Evolutionary conservation across 2,888 invertebrate species (phyloP), one percentile per base, ranked within the genome.

Genomic region (Rutpela maculata): DNA sequence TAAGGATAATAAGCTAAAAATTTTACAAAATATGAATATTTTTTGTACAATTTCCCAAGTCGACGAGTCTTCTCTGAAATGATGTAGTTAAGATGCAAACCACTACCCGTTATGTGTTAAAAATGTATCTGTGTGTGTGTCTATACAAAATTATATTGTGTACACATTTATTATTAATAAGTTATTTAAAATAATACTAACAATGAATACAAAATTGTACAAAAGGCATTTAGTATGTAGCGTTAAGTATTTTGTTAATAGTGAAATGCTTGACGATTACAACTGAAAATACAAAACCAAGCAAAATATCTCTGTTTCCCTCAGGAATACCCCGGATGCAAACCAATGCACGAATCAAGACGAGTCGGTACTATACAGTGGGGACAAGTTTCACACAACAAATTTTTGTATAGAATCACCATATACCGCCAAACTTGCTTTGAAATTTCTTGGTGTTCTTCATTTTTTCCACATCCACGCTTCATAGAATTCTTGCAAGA

Each of bases 41-140:
- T 73, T 62, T 74, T 75, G 69, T 75, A 74, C 71, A 55, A 72
- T 73, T 74, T 75, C 68, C 67, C 77, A 71, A 56, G 43, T 72
- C 65, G 78, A 67, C 50, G 31, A 73, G n/a, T n/a, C 74, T 78
- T 77, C 77, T 76, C 72, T 82, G 78, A 81, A 81, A 81, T 68
- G 57, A 82, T 80, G 81, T 82, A 82, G 81, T 80, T 80, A 82
- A 83, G 81, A 81, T 78, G 84, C 85, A 85, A 86, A 85, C 86
- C 85, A 85, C 86, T 86, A 86, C 85, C 86, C 81, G 80, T 82
- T 80, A 82, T 78, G 82, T 84, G 81, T 84, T 80, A 81, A 81
- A 56, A 35, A 55, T 68, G 31, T 56, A 31, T 43, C 17, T 56
- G 35, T 63, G 26, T 63, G 26, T 75, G 66, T 78, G 55, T 76